Percentiles rank a stretch among this genome's conserved stretches.
Evolutionary conservation across 1,140 invertebrate species (phyloP).

Genomic region (Teleopsis dalmanni): DNA sequence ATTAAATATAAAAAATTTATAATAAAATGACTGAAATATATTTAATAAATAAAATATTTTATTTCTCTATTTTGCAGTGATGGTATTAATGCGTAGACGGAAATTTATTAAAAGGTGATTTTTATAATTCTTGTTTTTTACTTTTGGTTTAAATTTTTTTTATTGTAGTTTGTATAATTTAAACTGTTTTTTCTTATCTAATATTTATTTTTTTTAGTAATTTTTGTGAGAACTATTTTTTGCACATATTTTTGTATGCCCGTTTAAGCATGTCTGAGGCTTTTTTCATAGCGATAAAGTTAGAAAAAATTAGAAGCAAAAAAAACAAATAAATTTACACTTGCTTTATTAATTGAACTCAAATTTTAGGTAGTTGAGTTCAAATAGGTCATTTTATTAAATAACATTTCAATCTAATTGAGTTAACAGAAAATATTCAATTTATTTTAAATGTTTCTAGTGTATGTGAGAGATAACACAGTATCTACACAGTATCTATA

Average conservation of each 20-base stretch:
- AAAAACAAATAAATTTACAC: too few species aligned
- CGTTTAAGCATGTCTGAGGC: slow-evolving; percentile 10
- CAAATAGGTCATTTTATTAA: too few species aligned
- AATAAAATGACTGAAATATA: too few species aligned
- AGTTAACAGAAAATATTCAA: too few species aligned
- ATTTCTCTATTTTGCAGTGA: slow-evolving; percentile 23
- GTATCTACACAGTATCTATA: too few species aligned
- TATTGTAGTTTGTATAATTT: background rate
- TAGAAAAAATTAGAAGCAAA: background rate
- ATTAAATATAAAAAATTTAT: too few species aligned
- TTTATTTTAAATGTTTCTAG: too few species aligned
- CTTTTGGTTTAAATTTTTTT: too few species aligned
- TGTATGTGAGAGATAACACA: too few species aligned
- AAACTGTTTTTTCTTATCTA: background rate
- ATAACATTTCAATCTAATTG: too few species aligned
- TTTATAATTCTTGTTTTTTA: slow-evolving; percentile 3
- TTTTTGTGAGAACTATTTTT: background rate
- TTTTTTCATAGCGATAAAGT: slow-evolving; percentile 2
- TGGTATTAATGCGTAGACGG: slow-evolving; percentile 42
- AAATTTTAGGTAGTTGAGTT: too few species aligned
- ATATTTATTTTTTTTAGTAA: background rate
- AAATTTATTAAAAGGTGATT: slow-evolving; percentile 39
- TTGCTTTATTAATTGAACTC: too few species aligned
- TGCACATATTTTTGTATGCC: background rate
- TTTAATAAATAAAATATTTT: slow-evolving; percentile 5